Evolutionary conservation across 1,140 invertebrate species (phyloP).

Genomic region (Saccostrea glomerata): DNA sequence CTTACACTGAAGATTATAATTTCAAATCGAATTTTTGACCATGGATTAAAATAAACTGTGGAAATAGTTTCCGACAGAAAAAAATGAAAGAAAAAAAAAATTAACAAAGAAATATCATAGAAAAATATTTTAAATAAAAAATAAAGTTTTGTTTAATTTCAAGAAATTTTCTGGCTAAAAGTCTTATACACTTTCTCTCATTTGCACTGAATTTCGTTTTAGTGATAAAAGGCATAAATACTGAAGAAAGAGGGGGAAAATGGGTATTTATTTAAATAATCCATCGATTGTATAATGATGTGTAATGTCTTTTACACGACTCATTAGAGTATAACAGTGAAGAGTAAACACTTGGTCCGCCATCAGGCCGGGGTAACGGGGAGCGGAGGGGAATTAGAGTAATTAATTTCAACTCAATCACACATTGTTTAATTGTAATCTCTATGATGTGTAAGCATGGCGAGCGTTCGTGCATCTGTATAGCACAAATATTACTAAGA

Average conservation of each 20-base stretch:
- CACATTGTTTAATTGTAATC: not conserved
- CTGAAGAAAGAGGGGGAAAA: not conserved
- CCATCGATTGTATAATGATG: not conserved
- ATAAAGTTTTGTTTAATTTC: too few relatives aligned
- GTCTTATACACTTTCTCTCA: not conserved
- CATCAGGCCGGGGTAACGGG: not conserved
- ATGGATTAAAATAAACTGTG: not conserved
- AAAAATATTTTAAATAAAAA: not conserved
- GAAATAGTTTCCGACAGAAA: not conserved
- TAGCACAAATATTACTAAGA: not conserved
- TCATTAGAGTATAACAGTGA: slow-evolving; percentile 1
- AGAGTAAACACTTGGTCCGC: not conserved
- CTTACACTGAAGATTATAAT: not conserved
- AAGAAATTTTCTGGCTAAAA: too few relatives aligned
- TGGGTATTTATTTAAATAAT: not conserved
- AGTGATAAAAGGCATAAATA: not conserved
- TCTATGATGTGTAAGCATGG: not conserved
- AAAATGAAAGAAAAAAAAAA: not conserved
- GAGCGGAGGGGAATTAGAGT: slow-evolving; percentile 19
- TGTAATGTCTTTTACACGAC: slow-evolving; percentile 28
- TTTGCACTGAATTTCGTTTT: not conserved
- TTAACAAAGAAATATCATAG: not conserved
- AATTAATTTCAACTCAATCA: slow-evolving; percentile 35
- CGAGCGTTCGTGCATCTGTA: not conserved
- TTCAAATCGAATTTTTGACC: not conserved